Conservation (phyloP, 2,888 invertebrate genomes). For the Drosophila paramelanica region DNA sequence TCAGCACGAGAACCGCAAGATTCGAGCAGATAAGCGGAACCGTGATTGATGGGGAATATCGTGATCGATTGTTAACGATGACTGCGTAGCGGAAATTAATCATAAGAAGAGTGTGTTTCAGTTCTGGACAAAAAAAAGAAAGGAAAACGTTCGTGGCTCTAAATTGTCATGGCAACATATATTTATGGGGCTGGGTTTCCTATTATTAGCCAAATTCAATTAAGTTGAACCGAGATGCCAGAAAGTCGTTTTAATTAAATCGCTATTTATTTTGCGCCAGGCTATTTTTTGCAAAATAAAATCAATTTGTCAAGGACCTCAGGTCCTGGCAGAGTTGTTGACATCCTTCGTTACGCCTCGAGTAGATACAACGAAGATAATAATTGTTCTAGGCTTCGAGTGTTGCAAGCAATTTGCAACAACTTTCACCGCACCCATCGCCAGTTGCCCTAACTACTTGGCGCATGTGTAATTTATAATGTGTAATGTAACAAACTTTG, state of each 20-base stretch:
- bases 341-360: conserved; percentile 16
- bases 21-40: conserved; percentile 4
- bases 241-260: conserved; percentile 24
- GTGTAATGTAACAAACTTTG: conserved; percentile 52
- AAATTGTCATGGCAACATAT: not conserved
- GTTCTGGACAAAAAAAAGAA: not conserved
- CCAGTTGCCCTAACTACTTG: conserved; percentile 35
- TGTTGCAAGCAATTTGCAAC: conserved; percentile 52
- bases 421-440: conserved; percentile 28
- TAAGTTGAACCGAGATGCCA: conserved; percentile 3
- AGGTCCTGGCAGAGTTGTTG: conserved; percentile 18
- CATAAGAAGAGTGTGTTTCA: not conserved
- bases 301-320: conserved; percentile 12
- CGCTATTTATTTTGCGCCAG: conserved; percentile 2
- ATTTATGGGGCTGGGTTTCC: not conserved
- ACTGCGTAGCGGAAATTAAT: not conserved
- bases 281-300: conserved; percentile 22
- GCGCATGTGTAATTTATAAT: conserved; percentile 49
- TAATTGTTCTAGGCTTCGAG: conserved; percentile 50
- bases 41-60: conserved; percentile 27
- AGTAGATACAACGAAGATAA: conserved; percentile 33
- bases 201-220: conserved; percentile 7
- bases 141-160: not conserved
- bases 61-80: conserved; percentile 16
- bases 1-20: not conserved